Evolutionary conservation across 2,888 invertebrate species (phyloP), one percentile per base, ranked within the genome.

Genomic region (Dendrolimus pini): DNA sequence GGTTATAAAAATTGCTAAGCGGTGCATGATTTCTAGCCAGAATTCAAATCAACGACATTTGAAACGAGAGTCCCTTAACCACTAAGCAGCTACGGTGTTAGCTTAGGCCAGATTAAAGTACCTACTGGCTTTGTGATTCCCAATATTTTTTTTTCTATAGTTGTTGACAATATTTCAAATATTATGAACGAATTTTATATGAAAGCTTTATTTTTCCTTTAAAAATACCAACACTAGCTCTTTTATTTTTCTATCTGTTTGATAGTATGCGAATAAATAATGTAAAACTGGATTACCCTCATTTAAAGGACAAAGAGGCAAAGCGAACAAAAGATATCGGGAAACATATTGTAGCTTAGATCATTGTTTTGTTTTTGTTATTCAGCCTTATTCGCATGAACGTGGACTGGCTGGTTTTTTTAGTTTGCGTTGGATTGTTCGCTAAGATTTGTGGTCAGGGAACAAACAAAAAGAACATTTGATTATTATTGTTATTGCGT

Each of bases 271-370:
- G 60, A 65, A 66, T 72, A 71, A 68, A 62, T 54, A 60, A 66
- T 65, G 64, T 62, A 61, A 70, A 74, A 75, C 71, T 70, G 73
- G 69, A 73, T 70, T 64, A 71, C 66, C 62, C 66, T 65, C 65
- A 75, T 64, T 72, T 69, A 67, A 70, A 66, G 64, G 69, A 72
- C 71, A 54, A 75, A 71, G 71, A 65, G 67, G 63, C 65, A 61
- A 63, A 60, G 61, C 59, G 66, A 75, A 76, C 76, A 75, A 77
- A 75, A 74, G 71, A 71, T 71, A 71, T 72, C 68, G 61, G 62
- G 64, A 61, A 73, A 75, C 71, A 73, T 73, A 74, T 73, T 71
- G 75, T 68, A 69, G 71, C 68, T 73, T 68, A 72, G 71, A 71
- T 72, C 67, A 67, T 59, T 65, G 68, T 71, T 76, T 69, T 69